Base-by-base conservation (phyloP, 1,140 invertebrate species). In the Drosophila miranda region DNA sequence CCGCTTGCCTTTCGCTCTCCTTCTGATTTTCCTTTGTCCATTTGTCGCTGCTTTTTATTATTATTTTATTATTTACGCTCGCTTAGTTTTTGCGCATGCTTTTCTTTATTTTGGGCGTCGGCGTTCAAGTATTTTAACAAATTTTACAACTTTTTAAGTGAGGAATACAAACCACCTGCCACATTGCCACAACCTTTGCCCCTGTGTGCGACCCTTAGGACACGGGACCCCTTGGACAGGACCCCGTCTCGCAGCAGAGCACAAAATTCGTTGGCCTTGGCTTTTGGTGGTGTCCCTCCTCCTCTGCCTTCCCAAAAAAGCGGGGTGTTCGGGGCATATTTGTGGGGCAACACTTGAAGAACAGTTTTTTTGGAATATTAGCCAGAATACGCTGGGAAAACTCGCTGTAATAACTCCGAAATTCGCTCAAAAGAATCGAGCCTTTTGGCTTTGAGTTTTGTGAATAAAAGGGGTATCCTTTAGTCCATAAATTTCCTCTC, bases 131-230 rank as follows among this genome's bases (percentile, higher is more conserved):
- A 78, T 79, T 78, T 79, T 75, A 69, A 79, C 76, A 75, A 79
- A 79, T 79, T 79, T 79, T 79, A 79, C 76, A 79, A 79, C 77
- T 79, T 79, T 79, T 79, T 79, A 79, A 79, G 76, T 5, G 34
- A 3, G 34, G 56, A 45, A 28, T 46, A 51, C 48, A 41, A 55
- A 28, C 69, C 43, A 63, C 42, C 30, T 34, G 64, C 43, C 34
- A 41, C 44, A 16, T 14, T 26, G 8, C 14, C 44, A 16, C 6
- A 26, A 8, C 34, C 23, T 46, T 9, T 8, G 5, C n/a, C 8
- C 42, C 30, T 9, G 30, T 34, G 8, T 9, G 30, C 8, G 19
- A 19, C 30, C 30, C 30, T 9, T 34, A 13, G 34, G 11, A 38
- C 34, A 38, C 34, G 5, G 34, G 34, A 38, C 34, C 34, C 34